Evolutionary conservation across 1,140 invertebrate genomes (phyloP).

Genomic region (Drosophila sechellia): DNA sequence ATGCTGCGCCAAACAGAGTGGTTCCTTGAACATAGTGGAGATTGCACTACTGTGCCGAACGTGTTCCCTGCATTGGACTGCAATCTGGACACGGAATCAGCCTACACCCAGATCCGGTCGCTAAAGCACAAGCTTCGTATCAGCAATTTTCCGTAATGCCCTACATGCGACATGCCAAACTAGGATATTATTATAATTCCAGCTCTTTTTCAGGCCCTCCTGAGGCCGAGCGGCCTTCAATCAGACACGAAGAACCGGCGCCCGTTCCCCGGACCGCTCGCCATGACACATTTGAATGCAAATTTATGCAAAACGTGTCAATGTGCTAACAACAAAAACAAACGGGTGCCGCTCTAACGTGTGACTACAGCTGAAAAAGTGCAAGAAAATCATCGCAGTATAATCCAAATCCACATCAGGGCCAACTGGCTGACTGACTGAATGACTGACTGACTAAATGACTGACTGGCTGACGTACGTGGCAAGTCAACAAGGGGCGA

Average conservation of each 20-base stretch:
- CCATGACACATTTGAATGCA: slow-evolving; percentile 73
- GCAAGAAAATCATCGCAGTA: slow-evolving; percentile 36
- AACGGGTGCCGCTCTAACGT: slow-evolving; percentile 51
- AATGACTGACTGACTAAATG: slow-evolving; percentile 5
- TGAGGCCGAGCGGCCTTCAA: slow-evolving; percentile 39
- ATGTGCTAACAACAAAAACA: slow-evolving; percentile 81
- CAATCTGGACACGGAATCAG: slow-evolving; percentile 31
- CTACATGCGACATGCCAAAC: slow-evolving; percentile 41
- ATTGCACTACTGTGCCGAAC: background rate
- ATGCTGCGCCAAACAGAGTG: slow-evolving; percentile 13
- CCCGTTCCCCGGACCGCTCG: slow-evolving; percentile 1
- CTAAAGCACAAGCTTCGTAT: slow-evolving; percentile 18
- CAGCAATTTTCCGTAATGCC: slow-evolving; percentile 28
- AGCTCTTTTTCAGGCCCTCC: background rate
- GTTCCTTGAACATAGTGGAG: too few relatives aligned
- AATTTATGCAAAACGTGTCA: slow-evolving; percentile 84
- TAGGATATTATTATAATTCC: slow-evolving; percentile 32
- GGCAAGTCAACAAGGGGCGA: slow-evolving; percentile 36
- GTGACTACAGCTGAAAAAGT: slow-evolving; percentile 52
- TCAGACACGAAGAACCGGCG: slow-evolving; percentile 45
- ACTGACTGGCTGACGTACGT: slow-evolving; percentile 38
- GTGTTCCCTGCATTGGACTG: slow-evolving; percentile 4
- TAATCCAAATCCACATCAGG: slow-evolving; percentile 43
- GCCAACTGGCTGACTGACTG: slow-evolving; percentile 11
- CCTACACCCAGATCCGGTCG: slow-evolving; percentile 19